Conservation (phyloP, 2,113 vertebrate species). For the Emydocephalus ijimae region DNA sequence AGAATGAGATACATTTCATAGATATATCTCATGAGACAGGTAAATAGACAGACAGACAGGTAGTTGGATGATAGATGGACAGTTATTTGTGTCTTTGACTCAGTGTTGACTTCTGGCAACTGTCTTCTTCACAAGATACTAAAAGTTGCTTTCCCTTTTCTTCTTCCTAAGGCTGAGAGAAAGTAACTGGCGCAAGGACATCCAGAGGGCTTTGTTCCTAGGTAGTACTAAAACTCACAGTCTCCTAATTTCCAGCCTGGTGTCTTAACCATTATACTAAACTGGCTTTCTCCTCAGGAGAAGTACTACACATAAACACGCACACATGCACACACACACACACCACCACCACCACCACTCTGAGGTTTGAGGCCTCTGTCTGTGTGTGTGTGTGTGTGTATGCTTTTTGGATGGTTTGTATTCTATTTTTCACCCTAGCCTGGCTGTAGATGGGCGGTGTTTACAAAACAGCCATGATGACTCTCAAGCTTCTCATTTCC, state of each 20-base stretch:
- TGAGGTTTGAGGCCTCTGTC: not conserved
- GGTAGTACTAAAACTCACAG: not conserved
- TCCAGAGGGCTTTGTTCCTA: not conserved
- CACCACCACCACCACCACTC: not conserved
- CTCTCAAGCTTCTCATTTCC: not conserved
- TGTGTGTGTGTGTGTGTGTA: not conserved
- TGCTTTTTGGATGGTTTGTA: not conserved
- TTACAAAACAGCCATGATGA: not conserved
- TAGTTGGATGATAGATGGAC: not conserved
- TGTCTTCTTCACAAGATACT: not conserved
- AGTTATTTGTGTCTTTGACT: not conserved
- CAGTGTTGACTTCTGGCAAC: not conserved
- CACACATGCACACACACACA: not conserved
- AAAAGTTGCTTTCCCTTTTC: not conserved
- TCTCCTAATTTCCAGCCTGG: not conserved
- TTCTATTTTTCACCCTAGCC: not conserved
- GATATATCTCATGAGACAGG: not conserved
- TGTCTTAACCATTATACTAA: not conserved
- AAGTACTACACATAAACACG: not conserved
- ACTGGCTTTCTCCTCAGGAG: not conserved
- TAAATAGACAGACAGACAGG: not conserved
- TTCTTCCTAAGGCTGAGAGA: not conserved
- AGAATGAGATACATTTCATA: not conserved
- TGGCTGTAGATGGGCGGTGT: not conserved
- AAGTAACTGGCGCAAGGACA: not conserved